Evolutionary conservation across 2,797 vertebrate species (phyloP).

Genomic region (Eulemur coronatus): DNA sequence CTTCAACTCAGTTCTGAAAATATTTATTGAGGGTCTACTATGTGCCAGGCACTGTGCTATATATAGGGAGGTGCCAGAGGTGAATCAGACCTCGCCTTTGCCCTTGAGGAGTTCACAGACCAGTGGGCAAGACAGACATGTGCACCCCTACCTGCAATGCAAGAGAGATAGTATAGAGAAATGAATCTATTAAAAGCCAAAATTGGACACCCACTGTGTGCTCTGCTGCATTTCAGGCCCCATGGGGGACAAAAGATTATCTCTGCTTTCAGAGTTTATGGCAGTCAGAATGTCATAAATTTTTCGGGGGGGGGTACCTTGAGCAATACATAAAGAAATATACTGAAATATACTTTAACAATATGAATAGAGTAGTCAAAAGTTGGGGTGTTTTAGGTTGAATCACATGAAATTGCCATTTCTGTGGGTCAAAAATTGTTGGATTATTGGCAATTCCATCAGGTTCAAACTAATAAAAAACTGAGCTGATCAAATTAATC

Average conservation of each 20-base stretch:
- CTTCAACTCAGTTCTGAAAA: slow-evolving; percentile 31
- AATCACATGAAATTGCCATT: background rate
- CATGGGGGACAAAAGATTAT: background rate
- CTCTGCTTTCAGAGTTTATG: slow-evolving; percentile 15
- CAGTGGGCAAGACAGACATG: background rate
- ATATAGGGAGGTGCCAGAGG: background rate
- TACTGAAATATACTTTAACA: background rate
- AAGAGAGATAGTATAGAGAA: background rate
- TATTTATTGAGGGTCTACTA: slow-evolving; percentile 47
- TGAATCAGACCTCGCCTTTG: slow-evolving; percentile 17
- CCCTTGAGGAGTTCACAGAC: slow-evolving; percentile 12
- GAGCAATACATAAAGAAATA: slow-evolving; percentile 42
- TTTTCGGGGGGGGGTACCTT: background rate
- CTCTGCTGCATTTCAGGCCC: background rate
- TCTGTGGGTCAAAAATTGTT: background rate
- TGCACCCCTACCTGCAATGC: background rate
- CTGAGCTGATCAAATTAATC: slow-evolving; percentile 45
- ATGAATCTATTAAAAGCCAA: background rate
- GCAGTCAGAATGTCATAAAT: background rate
- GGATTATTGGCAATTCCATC: background rate
- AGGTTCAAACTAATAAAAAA: background rate
- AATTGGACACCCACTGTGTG: background rate
- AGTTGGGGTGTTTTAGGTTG: background rate
- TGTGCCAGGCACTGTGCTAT: background rate
- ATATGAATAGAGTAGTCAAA: slow-evolving; percentile 2